These are phyloP conservation scores for Salvelinus namaycush DNA, from an alignment of 2,113 vertebrate genomes.

Conservation along the genomic window DNA sequence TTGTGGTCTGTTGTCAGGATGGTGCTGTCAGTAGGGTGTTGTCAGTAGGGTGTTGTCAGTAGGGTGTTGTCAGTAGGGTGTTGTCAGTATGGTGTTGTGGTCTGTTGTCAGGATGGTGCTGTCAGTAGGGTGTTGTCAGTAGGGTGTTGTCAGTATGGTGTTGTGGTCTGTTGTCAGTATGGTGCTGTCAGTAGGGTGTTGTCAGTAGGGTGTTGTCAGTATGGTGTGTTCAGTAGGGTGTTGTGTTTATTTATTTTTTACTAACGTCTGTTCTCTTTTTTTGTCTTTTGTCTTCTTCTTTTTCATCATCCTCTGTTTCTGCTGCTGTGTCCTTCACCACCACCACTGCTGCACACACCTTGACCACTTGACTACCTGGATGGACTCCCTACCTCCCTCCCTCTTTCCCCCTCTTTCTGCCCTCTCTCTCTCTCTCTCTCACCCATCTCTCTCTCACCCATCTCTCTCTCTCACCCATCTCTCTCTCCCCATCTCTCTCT, in stretches of 20 bases:
- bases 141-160: no score
- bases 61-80: no score
- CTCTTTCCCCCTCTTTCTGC: not conserved
- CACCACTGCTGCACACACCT: constrained; percentile 14
- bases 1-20: no score
- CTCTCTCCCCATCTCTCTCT: constrained; percentile 1
- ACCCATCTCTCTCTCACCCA: not conserved
- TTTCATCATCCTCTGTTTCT: constrained; percentile 56
- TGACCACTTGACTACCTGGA: not conserved
- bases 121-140: no score
- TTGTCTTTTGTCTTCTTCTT: constrained; percentile 43
- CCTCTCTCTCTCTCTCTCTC: not conserved
- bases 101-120: no score
- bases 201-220: no score
- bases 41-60: not conserved
- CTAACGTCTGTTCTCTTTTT: constrained; percentile 52
- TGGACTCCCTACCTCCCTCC: not conserved
- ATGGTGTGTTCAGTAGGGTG: no score
- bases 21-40: not conserved
- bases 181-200: no score
- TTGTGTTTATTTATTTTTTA: constrained; percentile 8
- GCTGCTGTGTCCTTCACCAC: constrained; percentile 25
- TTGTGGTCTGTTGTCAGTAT: no score
- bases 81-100: not conserved
- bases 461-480: no score